phyloP scores from a whole-genome alignment of 2,888 invertebrate genomes.

The Buathra laborator region DNA sequence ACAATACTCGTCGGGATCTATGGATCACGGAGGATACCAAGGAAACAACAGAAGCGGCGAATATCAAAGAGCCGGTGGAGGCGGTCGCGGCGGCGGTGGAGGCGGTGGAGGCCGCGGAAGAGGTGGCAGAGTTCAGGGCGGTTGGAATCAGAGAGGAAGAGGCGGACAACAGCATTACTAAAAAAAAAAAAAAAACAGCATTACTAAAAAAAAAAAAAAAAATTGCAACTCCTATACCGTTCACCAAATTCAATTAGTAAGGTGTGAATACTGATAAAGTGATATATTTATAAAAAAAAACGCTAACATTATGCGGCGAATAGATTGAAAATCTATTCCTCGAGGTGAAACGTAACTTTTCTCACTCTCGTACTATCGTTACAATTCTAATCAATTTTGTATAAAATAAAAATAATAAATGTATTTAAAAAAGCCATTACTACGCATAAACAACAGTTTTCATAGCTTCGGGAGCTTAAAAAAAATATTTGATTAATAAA shows the following conservation, averaged over 20 bases:
- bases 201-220: conserved; percentile 12
- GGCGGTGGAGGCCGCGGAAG: conserved; percentile 76
- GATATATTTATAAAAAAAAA: conserved; percentile 28
- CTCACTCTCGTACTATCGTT: not conserved
- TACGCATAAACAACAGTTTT: not conserved
- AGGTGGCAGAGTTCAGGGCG: conserved; percentile 84
- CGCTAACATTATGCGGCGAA: not conserved
- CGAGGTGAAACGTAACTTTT: not conserved
- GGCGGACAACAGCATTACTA: conserved; percentile 69
- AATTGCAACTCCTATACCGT: not conserved
- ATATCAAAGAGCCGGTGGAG: conserved; percentile 73
- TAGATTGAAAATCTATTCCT: conserved; percentile 41
- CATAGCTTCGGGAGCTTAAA: conserved; percentile 11
- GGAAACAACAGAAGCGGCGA: conserved; percentile 72
- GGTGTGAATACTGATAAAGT: conserved; percentile 35
- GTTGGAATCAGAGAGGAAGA: conserved; percentile 83
- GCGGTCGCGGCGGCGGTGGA: conserved; percentile 73
- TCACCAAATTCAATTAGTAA: conserved; percentile 12
- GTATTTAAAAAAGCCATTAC: conserved; percentile 32
- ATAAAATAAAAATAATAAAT: conserved; percentile 64
- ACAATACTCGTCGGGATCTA: conserved; percentile 61
- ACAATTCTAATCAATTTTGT: conserved; percentile 41
- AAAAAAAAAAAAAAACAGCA: conserved; percentile 11
- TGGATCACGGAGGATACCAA: conserved; percentile 63
- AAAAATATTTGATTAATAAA: not conserved